phyloP scores from a whole-genome alignment of 2,888 invertebrate species.

The Gastracanthus pulcherrimus region DNA sequence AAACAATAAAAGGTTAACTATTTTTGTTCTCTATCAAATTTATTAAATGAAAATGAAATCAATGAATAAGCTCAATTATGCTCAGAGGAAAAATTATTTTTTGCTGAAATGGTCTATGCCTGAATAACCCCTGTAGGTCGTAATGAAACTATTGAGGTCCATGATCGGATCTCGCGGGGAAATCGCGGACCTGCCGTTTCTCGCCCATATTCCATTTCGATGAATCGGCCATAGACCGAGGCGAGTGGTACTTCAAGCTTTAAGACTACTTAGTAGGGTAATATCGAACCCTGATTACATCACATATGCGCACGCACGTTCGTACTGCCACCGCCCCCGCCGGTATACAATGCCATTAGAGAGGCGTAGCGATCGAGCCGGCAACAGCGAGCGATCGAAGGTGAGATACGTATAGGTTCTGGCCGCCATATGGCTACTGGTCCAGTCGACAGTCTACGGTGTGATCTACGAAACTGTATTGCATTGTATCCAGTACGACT shows the following conservation, averaged over 20 bases:
- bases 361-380: background rate
- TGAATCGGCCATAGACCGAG: background rate
- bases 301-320: slow-evolving; percentile 56
- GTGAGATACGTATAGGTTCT: background rate
- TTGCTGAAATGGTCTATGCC: no score
- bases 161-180: background rate
- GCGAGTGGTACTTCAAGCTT: slow-evolving; percentile 60
- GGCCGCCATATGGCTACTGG: background rate
- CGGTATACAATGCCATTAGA: background rate
- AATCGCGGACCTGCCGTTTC: background rate
- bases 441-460: no score
- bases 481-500: no score
- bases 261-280: slow-evolving; percentile 61
- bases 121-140: no score
- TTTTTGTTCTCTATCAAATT: no score
- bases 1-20: no score
- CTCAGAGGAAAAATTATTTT: no score
- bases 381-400: background rate
- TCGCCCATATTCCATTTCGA: background rate
- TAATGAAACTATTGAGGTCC: no score
- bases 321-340: background rate
- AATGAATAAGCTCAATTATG: no score
- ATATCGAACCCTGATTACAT: slow-evolving; percentile 64
- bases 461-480: no score
- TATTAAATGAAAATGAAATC: no score